A percentile compares a stretch with the other conserved stretches of the same genome.
These are phyloP conservation scores for Noctua janthe DNA, from an alignment of 2,888 invertebrate genomes.

Conservation along the genomic window DNA sequence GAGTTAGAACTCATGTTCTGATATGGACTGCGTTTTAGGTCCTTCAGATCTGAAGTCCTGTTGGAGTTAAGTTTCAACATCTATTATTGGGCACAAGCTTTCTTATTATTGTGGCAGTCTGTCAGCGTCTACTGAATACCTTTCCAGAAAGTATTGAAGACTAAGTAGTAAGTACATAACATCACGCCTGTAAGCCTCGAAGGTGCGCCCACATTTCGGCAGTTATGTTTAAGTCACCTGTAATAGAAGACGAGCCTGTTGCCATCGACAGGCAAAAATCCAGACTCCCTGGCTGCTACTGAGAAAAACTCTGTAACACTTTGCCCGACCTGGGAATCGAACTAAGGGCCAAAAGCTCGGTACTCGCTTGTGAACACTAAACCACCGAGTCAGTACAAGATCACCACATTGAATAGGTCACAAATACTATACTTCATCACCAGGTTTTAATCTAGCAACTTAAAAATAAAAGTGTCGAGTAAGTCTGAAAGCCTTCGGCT, in stretches of 20 bases:
- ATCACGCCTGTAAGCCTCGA: neutral
- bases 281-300: neutral
- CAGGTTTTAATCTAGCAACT: neutral
- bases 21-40: neutral
- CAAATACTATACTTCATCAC: neutral
- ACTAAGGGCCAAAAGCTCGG: neutral
- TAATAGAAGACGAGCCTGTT: neutral
- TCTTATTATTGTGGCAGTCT: neutral
- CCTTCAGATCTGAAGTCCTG: neutral
- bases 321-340: neutral
- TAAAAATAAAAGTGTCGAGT: too few species aligned
- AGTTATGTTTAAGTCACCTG: neutral
- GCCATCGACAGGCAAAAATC: neutral
- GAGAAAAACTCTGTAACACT: neutral
- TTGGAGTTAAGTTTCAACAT: neutral
- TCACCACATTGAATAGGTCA: neutral
- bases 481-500: constrained; percentile 17
- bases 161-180: neutral
- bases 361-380: neutral
- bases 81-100: neutral
- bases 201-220: neutral
- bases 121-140: neutral
- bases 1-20: neutral
- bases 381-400: neutral
- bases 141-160: neutral